Evolutionary conservation across 2,113 vertebrate genomes (phyloP).

Genomic region (Abramis brama): DNA sequence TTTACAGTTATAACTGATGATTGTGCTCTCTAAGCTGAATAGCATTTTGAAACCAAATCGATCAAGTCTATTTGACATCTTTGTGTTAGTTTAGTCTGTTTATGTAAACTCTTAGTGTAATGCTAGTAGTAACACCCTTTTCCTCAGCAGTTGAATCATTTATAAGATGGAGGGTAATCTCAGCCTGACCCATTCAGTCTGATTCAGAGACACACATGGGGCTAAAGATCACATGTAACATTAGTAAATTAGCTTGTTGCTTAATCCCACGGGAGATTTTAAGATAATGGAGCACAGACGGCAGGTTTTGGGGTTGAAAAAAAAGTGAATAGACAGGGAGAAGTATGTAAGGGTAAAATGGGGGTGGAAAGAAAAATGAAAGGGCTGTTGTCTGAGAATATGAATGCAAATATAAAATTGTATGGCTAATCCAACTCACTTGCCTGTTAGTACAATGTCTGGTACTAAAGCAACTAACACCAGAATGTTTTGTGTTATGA

Average conservation of each 20-base stretch:
- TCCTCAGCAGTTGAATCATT: conserved; percentile 36
- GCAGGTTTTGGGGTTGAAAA: not conserved
- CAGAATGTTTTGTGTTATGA: conserved; percentile 22
- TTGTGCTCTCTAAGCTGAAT: not conserved
- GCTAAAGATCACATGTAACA: conserved; percentile 62
- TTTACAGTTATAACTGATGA: not conserved
- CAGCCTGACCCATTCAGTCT: conserved; percentile 50
- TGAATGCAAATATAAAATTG: conserved; percentile 44
- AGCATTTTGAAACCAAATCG: not conserved
- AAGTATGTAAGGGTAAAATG: not conserved
- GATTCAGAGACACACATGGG: conserved; percentile 51
- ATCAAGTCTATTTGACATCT: not conserved
- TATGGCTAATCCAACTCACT: conserved; percentile 14
- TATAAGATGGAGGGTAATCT: conserved; percentile 62
- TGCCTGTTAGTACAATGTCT: conserved; percentile 13
- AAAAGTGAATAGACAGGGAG: not conserved
- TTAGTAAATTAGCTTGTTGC: conserved; percentile 60
- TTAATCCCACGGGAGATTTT: conserved; percentile 57
- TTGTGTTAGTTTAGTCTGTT: conserved; percentile 12
- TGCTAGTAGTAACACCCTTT: not conserved
- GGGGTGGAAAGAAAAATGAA: conserved; percentile 14
- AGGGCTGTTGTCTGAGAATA: conserved; percentile 17
- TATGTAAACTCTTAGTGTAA: conserved; percentile 20
- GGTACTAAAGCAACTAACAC: conserved; percentile 36
- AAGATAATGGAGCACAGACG: conserved; percentile 46